Evolutionary conservation across 1,140 invertebrate species (phyloP), one percentile per base, ranked within the genome.

Genomic region (Bombus affinis): DNA sequence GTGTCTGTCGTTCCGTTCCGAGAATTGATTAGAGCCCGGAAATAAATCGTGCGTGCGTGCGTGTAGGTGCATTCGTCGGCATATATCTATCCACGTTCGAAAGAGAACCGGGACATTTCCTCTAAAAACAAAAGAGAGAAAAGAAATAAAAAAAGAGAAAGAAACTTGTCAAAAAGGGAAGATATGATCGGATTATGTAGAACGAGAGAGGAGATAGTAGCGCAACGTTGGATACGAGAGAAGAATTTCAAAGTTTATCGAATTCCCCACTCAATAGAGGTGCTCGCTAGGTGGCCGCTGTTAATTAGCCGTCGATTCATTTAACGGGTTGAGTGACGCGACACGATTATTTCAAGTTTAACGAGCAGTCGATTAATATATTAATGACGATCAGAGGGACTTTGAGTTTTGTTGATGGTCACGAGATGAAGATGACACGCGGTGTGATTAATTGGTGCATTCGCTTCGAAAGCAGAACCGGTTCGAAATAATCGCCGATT

Each of bases 1-100:
- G 86, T 87, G 80, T 88, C 79, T 77, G 86, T 86, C 90, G 88
- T 92, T 92, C 89, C 90, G 87, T 93, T 92, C 91, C 81, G 77
- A 92, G 92, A 94, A 94, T 94, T 94, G 93, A 93, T 92, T 93
- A 91, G 91, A 91, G 88, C 89, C 91, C 92, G 92, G 92, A 92
- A 93, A 94, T 93, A 91, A 93, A 92, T 92, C 86, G 88, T 68
- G 76, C 57, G 53, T 68, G n/a, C 28, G 79, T n/a, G 59, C 59
- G 47, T 80, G 47, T 59, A 59, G n/a, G 70, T 70, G 72, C 37
- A 22, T 53, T 32, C 12, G 42, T 32, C 3, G 1, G 18, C 37
- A 47, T 32, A 22, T 39, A n/a, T n/a, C 12, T 70, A 37, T 3
- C 35, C 32, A 35, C 32, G 47, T 9, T 39, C 28, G 39, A 37